These are phyloP conservation scores for Mimumesa dahlbomi DNA, from an alignment of 2,888 invertebrate species.

Conservation along the genomic window DNA sequence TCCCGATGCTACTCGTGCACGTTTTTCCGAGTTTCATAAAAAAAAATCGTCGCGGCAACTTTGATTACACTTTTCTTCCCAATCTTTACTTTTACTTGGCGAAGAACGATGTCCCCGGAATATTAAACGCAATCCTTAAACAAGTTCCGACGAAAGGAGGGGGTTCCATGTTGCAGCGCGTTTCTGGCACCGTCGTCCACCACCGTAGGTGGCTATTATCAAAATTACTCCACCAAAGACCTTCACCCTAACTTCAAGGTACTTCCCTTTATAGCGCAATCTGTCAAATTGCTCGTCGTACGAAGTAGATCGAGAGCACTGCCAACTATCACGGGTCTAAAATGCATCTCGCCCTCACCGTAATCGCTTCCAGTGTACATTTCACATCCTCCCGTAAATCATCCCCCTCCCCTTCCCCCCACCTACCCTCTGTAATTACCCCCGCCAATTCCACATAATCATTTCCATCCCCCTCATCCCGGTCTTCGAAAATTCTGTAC, in stretches of 20 bases:
- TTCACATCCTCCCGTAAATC: background rate
- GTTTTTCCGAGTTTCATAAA: too few relatives aligned
- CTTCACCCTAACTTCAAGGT: background rate
- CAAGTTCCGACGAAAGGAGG: background rate
- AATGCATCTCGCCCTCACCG: background rate
- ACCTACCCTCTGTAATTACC: too few relatives aligned
- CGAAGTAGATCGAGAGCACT: conserved; percentile 11
- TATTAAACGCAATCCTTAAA: background rate
- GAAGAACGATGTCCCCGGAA: background rate
- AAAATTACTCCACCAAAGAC: conserved; percentile 32
- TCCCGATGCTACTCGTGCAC: too few relatives aligned
- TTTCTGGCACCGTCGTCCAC: background rate
- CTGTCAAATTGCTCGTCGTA: conserved; percentile 32
- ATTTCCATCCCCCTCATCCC: too few relatives aligned
- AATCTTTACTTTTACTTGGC: too few relatives aligned
- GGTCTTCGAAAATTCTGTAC: too few relatives aligned
- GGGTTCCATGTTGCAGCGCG: background rate
- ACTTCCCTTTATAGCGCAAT: conserved; percentile 21
- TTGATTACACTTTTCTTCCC: too few relatives aligned
- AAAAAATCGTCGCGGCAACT: too few relatives aligned
- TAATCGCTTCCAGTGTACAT: too few relatives aligned
- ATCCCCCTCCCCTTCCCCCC: background rate
- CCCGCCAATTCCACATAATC: too few relatives aligned
- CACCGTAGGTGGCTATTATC: conserved; percentile 22
- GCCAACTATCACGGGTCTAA: conserved; percentile 3